Conservation (phyloP, 2,113 vertebrate genomes). For the Indicator indicator region DNA sequence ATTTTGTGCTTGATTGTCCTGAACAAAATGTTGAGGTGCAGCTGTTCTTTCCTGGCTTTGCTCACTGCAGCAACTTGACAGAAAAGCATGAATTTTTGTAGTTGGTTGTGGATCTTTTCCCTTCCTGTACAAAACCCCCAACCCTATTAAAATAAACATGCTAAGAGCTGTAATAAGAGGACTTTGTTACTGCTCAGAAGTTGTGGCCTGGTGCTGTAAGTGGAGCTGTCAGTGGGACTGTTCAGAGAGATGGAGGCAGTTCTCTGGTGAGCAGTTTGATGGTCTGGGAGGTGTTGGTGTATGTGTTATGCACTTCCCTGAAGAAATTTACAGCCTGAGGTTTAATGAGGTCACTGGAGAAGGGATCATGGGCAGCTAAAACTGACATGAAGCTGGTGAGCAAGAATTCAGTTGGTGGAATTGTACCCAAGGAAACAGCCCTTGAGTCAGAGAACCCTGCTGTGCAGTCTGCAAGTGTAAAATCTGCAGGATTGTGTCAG, state of each 20-base stretch:
- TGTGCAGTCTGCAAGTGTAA: slow-evolving; percentile 21
- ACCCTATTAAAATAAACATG: neutral
- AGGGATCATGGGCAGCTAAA: neutral
- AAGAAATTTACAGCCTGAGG: neutral
- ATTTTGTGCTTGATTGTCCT: neutral
- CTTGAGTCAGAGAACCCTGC: slow-evolving; percentile 36
- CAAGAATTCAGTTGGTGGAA: neutral
- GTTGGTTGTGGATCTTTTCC: neutral
- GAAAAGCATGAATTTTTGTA: neutral
- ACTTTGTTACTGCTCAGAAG: neutral
- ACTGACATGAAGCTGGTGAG: neutral
- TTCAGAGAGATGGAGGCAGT: neutral
- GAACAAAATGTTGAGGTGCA: neutral
- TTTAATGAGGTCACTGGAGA: neutral
- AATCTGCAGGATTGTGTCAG: slow-evolving; percentile 24
- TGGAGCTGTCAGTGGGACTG: neutral
- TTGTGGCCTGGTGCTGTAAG: neutral
- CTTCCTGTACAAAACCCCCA: neutral
- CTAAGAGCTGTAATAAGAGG: neutral
- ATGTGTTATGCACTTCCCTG: neutral
- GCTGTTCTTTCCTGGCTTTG: neutral
- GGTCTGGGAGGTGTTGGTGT: neutral
- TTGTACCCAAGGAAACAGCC: neutral
- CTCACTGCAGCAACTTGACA: neutral
- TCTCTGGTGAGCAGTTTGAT: neutral